Conservation (phyloP, 2,113 vertebrate genomes). For the Aplodontia rufa region DNA sequence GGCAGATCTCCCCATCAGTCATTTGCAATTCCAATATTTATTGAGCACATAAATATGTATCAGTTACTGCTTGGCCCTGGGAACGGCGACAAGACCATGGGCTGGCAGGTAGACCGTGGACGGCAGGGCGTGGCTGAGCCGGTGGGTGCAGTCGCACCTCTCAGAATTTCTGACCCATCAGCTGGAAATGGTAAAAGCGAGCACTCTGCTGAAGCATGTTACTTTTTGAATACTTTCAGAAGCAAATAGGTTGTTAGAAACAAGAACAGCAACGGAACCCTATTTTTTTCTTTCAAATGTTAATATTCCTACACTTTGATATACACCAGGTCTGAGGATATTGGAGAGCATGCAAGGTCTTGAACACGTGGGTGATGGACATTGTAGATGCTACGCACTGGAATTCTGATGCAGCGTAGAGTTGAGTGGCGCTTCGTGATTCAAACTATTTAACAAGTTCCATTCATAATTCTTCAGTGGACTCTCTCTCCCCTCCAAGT, state of each 20-base stretch:
- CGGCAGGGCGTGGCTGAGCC: too few relatives aligned
- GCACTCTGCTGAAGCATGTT: not conserved
- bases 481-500: not conserved
- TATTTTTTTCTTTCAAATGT: not conserved
- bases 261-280: not conserved
- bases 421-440: not conserved
- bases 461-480: not conserved
- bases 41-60: slow-evolving; percentile 26
- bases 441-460: not conserved
- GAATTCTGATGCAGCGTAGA: not conserved
- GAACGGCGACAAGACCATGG: not conserved
- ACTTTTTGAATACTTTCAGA: not conserved
- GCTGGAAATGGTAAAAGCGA: not conserved
- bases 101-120: not conserved
- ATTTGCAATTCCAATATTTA: not conserved
- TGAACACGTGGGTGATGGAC: not conserved
- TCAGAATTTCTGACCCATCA: not conserved
- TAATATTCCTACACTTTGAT: not conserved
- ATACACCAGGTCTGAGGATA: not conserved
- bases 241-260: not conserved
- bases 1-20: not conserved
- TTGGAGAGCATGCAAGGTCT: not conserved
- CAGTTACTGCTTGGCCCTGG: not conserved
- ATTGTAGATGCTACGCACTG: not conserved
- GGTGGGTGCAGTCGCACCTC: not conserved